Evolutionary conservation across 92 coral and sea anemone species (phyloP).

Genomic region (Porites rus): DNA sequence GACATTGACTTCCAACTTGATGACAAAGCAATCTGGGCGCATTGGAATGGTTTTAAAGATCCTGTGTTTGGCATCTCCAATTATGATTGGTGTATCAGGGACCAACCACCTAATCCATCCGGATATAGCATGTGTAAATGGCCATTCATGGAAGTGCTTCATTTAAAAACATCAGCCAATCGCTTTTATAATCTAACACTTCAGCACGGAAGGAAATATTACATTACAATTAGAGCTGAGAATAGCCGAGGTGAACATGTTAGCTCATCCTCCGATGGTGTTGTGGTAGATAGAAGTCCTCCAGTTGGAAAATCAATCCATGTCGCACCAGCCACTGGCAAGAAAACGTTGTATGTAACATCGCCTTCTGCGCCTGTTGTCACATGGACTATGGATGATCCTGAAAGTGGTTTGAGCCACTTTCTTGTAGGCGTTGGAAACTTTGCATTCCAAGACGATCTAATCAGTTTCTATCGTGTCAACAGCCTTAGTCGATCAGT

Average conservation of each 20-base stretch:
- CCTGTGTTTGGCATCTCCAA: constrained; percentile 82
- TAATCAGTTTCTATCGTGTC: constrained; percentile 63
- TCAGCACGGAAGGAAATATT: constrained; percentile 83
- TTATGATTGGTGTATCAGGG: constrained; percentile 94
- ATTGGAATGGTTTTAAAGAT: constrained; percentile 94
- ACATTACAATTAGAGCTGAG: constrained; percentile 88
- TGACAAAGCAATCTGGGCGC: constrained; percentile 93
- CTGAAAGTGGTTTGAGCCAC: constrained; percentile 87
- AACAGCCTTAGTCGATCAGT: constrained; percentile 69
- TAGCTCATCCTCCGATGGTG: constrained; percentile 89
- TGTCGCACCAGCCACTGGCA: constrained; percentile 77
- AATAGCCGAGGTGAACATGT: constrained; percentile 82
- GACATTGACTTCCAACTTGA: constrained; percentile 97
- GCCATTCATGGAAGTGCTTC: constrained; percentile 65
- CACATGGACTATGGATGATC: constrained; percentile 89
- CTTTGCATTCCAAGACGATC: constrained; percentile 80
- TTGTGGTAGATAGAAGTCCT: constrained; percentile 89
- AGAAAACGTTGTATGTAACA: constrained; percentile 67
- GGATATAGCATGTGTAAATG: constrained; percentile 59
- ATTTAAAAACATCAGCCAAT: constrained; percentile 70
- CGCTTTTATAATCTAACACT: constrained; percentile 88
- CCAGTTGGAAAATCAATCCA: constrained; percentile 71
- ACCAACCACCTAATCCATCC: constrained; percentile 54
- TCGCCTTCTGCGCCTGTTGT: constrained; percentile 84
- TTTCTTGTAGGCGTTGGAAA: constrained; percentile 81